Evolutionary conservation across 2,113 vertebrate species (phyloP).

Genomic region (Lepidothrix coronata): DNA sequence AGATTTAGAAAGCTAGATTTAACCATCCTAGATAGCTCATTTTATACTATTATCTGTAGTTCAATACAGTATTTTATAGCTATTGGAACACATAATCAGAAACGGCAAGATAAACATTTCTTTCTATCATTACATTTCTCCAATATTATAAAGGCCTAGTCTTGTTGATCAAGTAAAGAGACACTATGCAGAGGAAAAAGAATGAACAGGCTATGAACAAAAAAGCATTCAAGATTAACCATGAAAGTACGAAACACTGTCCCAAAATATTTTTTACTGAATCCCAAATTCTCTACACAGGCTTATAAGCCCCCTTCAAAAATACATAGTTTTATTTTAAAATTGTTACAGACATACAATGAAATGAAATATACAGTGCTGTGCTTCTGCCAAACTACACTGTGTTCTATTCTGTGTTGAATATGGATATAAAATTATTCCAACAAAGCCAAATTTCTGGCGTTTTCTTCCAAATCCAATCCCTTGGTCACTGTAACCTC

Average conservation of each 20-base stretch:
- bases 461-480: background rate
- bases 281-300: background rate
- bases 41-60: background rate
- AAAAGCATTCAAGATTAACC: background rate
- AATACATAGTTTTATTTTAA: background rate
- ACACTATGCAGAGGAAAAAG: background rate
- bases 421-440: background rate
- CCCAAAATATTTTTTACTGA: background rate
- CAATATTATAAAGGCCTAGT: background rate
- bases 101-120: background rate
- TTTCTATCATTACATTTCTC: background rate
- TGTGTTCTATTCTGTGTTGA: background rate
- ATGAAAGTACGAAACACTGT: background rate
- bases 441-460: background rate
- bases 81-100: background rate
- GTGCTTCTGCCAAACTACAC: background rate
- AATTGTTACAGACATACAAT: background rate
- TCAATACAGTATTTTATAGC: background rate
- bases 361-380: background rate
- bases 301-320: background rate
- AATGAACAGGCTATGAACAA: background rate
- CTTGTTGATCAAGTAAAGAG: background rate
- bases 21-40: background rate
- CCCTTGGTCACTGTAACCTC: background rate
- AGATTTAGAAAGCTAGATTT: background rate